phyloP scores from a whole-genome alignment of 2,888 invertebrate species.

The Candidula unifasciata region DNA sequence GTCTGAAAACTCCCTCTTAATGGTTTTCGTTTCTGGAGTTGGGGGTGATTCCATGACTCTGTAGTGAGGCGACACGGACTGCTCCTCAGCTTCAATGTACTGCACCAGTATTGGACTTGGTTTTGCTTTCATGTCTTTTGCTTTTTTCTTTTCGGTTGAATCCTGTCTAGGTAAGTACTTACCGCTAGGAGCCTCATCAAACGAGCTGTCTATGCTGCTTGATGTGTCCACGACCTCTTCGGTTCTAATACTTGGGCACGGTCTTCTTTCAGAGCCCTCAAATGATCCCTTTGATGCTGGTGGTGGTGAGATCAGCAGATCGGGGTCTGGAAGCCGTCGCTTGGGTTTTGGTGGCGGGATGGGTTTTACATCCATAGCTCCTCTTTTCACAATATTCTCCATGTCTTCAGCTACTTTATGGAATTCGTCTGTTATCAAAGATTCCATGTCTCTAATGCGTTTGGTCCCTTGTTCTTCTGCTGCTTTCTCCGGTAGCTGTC shows the following conservation, averaged over 20 bases:
- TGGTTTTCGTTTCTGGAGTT: constrained; percentile 70
- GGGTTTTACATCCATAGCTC: constrained; percentile 56
- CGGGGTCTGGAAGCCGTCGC: constrained; percentile 70
- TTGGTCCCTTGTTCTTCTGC: constrained; percentile 36
- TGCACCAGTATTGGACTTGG: constrained; percentile 68
- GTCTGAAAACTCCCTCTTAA: constrained; percentile 72
- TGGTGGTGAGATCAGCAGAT: background rate
- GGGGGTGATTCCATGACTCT: constrained; percentile 74
- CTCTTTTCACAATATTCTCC: constrained; percentile 55
- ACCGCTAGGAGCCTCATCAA: constrained; percentile 29
- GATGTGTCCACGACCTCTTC: background rate
- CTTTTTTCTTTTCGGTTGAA: constrained; percentile 66
- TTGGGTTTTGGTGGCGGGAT: constrained; percentile 63
- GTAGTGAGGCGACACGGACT: constrained; percentile 71
- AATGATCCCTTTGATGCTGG: background rate
- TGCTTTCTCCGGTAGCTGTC: background rate
- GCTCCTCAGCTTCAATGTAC: constrained; percentile 69
- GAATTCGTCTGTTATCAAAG: constrained; percentile 56
- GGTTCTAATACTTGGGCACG: constrained; percentile 21
- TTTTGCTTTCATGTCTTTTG: constrained; percentile 71
- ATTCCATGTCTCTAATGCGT: constrained; percentile 48
- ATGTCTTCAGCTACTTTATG: constrained; percentile 59
- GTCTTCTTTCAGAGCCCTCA: background rate
- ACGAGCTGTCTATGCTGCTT: constrained; percentile 28
- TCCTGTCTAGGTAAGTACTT: constrained; percentile 59